A percentile compares a stretch with the other conserved stretches of the same genome.
Evolutionary conservation across 2,888 invertebrate genomes (phyloP).

Genomic region (Ophion obscuratus): DNA sequence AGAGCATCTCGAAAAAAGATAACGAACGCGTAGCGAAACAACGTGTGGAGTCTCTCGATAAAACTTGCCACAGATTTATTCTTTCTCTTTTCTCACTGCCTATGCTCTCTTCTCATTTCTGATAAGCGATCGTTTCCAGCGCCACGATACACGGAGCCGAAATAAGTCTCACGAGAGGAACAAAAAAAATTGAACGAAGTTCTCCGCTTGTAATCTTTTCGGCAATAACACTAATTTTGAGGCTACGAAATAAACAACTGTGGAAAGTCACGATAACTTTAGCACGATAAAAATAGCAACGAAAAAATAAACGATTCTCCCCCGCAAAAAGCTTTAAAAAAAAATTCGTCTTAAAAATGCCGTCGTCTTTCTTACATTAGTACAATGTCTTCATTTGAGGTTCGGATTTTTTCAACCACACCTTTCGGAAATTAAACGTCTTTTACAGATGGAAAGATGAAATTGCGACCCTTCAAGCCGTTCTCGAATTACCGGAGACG

Average conservation of each 20-base stretch:
- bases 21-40: constrained; percentile 21
- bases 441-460: too few species aligned
- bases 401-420: too few species aligned
- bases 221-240: too few species aligned
- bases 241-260: too few species aligned
- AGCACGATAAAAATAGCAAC: background rate
- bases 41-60: constrained; percentile 50
- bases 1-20: constrained; percentile 29
- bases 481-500: too few species aligned
- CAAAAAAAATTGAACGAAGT: background rate
- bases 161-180: background rate
- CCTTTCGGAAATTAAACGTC: too few species aligned
- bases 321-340: too few species aligned
- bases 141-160: background rate
- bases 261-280: too few species aligned
- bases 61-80: constrained; percentile 23
- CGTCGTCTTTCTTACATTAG: too few species aligned
- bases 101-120: background rate
- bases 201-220: background rate
- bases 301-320: too few species aligned
- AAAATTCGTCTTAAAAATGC: too few species aligned
- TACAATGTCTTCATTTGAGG: background rate
- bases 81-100: constrained; percentile 1
- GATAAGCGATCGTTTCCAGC: constrained; percentile 26
- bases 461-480: too few species aligned